phyloP scores from a whole-genome alignment of 2,797 vertebrate genomes.

The Esox masquinongy region DNA sequence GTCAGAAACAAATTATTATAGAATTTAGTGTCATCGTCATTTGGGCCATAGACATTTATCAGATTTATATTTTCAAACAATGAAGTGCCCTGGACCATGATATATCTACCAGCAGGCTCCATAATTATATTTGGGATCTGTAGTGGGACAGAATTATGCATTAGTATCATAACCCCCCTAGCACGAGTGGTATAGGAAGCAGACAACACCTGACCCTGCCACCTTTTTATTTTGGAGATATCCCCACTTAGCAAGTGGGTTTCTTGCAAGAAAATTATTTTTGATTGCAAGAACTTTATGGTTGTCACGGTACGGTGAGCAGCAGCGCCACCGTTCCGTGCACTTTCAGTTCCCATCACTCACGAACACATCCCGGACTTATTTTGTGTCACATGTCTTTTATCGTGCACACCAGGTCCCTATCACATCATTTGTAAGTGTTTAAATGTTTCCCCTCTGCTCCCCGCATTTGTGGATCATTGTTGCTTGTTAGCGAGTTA shows the following conservation, averaged over 20 bases:
- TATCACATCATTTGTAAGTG: no score
- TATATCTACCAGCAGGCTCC: conserved; percentile 19
- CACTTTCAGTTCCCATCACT: no score
- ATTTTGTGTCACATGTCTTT: no score
- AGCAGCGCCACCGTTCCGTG: no score
- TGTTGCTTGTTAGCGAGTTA: no score
- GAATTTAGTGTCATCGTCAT: conserved; percentile 1
- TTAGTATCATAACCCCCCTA: conserved; percentile 21
- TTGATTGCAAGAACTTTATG: neutral
- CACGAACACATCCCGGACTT: no score
- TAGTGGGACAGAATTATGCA: conserved; percentile 5
- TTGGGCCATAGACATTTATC: conserved; percentile 12
- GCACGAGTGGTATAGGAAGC: conserved; percentile 12
- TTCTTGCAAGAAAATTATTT: neutral
- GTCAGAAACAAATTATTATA: conserved; percentile 6
- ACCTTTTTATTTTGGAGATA: conserved; percentile 21
- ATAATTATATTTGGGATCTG: conserved; percentile 10
- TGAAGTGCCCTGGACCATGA: conserved; percentile 9
- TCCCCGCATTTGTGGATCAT: no score
- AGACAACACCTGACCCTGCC: conserved; percentile 17
- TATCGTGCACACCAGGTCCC: no score
- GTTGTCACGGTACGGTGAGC: no score
- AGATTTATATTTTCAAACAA: neutral
- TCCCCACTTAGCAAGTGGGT: conserved; percentile 7
- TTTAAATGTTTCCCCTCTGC: no score